These are phyloP conservation scores for Emydocephalus ijimae DNA, from an alignment of 2,113 vertebrate genomes.

Conservation along the genomic window DNA sequence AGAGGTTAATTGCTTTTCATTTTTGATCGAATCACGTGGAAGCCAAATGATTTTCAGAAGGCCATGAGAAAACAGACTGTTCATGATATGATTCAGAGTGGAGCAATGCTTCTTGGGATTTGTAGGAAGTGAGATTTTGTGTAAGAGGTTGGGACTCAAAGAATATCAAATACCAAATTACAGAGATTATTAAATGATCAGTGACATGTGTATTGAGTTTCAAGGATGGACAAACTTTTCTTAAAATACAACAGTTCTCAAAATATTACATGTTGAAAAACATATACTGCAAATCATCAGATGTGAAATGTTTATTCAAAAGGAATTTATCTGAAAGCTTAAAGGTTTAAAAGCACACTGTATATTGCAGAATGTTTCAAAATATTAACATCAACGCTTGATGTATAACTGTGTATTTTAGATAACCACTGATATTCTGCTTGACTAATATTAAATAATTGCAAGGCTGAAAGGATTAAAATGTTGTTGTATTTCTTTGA, in stretches of 20 bases:
- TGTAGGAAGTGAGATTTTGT: neutral
- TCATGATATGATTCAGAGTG: neutral
- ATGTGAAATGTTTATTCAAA: neutral
- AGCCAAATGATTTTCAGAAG: neutral
- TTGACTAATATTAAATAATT: neutral
- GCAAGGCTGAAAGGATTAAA: conserved; percentile 25
- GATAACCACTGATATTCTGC: neutral
- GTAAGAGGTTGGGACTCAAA: neutral
- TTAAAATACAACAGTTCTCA: neutral
- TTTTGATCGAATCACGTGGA: neutral
- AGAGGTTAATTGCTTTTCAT: neutral
- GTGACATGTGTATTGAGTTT: neutral
- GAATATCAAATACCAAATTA: neutral
- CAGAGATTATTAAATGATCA: neutral
- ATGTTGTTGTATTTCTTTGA: conserved; percentile 37
- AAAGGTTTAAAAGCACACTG: neutral
- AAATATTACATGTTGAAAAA: neutral
- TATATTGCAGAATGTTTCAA: neutral
- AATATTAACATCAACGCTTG: neutral
- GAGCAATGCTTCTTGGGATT: neutral
- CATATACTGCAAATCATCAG: neutral
- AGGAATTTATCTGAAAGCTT: neutral
- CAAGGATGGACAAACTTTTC: neutral
- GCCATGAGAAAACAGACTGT: neutral
- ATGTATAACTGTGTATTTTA: neutral